These are phyloP conservation scores for Dysdera silvatica DNA, from an alignment of 1,140 invertebrate species.

Conservation along the genomic window DNA sequence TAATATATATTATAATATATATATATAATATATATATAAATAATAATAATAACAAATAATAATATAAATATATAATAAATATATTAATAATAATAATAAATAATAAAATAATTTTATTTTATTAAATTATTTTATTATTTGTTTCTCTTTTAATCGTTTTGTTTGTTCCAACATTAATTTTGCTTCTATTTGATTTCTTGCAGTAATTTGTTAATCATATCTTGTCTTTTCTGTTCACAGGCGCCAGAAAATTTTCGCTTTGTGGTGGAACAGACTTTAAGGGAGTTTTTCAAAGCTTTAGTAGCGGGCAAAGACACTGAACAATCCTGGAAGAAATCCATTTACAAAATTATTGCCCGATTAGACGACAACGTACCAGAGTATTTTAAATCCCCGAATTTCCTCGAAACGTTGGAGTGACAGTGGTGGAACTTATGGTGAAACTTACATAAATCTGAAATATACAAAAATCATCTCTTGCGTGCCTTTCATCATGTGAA, in stretches of 20 bases:
- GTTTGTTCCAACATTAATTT: too few species aligned
- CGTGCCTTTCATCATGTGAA: too few species aligned
- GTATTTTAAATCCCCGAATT: constrained; percentile 99
- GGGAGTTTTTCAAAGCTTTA: constrained; percentile 98
- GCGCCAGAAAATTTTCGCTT: constrained; percentile 93
- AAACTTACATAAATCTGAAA: too few species aligned
- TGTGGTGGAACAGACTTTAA: constrained; percentile 91
- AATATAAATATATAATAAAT: too few species aligned
- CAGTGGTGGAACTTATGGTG: constrained; percentile 21
- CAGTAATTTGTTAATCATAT: background rate
- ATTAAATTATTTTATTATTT: too few species aligned
- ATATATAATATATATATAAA: too few species aligned
- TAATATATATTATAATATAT: too few species aligned
- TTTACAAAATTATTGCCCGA: constrained; percentile 99
- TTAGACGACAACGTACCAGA: constrained; percentile 97
- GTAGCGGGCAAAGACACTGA: constrained; percentile 90
- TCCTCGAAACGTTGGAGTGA: constrained; percentile 93
- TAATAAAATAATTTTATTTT: too few species aligned
- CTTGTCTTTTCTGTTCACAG: constrained; percentile 49
- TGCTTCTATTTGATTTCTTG: too few species aligned
- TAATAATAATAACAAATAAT: too few species aligned
- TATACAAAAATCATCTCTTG: too few species aligned
- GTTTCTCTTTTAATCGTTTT: background rate
- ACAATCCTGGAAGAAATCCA: constrained; percentile 99
- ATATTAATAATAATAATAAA: too few species aligned